Percentiles rank a stretch among this genome's conserved stretches.
Conservation (phyloP, 2,113 vertebrate genomes). For the Gallinago paraguaiae region DNA sequence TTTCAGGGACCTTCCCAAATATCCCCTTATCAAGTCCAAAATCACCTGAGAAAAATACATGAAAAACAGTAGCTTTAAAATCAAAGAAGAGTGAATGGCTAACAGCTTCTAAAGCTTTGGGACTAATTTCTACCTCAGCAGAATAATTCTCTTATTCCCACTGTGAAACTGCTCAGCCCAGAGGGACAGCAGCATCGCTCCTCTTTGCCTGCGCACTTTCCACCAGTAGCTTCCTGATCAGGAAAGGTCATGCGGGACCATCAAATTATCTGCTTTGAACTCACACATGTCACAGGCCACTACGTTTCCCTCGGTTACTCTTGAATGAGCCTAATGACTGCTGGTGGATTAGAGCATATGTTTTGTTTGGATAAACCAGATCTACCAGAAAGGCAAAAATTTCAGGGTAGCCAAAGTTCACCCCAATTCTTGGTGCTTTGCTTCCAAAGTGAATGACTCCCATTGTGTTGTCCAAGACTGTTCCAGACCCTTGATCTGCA, state of each 20-base stretch:
- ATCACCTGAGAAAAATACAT: slow-evolving; percentile 76
- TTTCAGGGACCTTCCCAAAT: slow-evolving; percentile 90
- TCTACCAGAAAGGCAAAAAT: not conserved
- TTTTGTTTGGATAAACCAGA: not conserved
- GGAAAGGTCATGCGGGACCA: not conserved
- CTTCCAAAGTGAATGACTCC: not conserved
- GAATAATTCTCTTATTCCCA: not conserved
- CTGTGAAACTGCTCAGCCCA: not conserved
- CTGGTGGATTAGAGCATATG: not conserved
- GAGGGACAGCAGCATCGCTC: not conserved
- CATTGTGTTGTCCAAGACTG: not conserved
- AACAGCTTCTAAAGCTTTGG: not conserved
- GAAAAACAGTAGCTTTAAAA: not conserved
- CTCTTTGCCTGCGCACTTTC: not conserved
- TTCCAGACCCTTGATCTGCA: not conserved
- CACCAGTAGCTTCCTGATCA: not conserved
- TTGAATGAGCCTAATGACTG: not conserved
- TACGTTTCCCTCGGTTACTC: not conserved
- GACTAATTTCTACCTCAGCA: not conserved
- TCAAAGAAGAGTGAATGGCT: not conserved
- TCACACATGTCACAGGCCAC: not conserved
- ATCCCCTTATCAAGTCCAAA: slow-evolving; percentile 86
- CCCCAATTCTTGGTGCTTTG: not conserved
- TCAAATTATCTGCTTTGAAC: not conserved
- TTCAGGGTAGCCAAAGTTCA: not conserved